Evolutionary conservation across 2,797 vertebrate species (phyloP).

Genomic region (Gallinago solitaria): DNA sequence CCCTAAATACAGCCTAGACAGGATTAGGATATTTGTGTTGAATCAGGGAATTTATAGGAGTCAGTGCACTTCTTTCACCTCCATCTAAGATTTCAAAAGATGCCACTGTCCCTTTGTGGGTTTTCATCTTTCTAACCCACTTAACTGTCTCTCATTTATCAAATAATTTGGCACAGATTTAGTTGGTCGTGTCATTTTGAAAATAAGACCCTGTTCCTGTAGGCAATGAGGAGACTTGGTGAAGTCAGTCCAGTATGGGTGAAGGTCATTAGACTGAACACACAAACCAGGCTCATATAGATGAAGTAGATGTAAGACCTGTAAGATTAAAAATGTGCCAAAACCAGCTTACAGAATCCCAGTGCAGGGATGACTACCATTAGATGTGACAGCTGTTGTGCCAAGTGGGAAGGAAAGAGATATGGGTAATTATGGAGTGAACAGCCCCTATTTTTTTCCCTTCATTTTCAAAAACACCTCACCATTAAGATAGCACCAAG

Average conservation of each 20-base stretch:
- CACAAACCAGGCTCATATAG: background rate
- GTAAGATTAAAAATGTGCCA: background rate
- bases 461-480: background rate
- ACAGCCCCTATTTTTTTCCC: background rate
- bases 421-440: background rate
- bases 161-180: background rate
- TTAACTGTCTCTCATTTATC: background rate
- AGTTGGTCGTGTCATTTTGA: background rate
- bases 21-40: background rate
- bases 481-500: background rate
- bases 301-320: background rate
- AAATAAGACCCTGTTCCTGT: background rate
- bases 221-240: background rate
- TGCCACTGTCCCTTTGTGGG: background rate
- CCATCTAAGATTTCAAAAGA: background rate
- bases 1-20: background rate
- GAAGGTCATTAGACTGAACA: background rate
- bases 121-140: background rate
- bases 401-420: background rate
- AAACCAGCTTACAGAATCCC: background rate
- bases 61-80: background rate
- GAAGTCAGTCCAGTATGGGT: background rate
- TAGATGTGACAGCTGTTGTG: background rate
- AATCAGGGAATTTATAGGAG: background rate
- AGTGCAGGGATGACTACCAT: background rate